These are phyloP conservation scores for Andrena trimmerana DNA, from an alignment of 2,888 invertebrate genomes.

Conservation along the genomic window DNA sequence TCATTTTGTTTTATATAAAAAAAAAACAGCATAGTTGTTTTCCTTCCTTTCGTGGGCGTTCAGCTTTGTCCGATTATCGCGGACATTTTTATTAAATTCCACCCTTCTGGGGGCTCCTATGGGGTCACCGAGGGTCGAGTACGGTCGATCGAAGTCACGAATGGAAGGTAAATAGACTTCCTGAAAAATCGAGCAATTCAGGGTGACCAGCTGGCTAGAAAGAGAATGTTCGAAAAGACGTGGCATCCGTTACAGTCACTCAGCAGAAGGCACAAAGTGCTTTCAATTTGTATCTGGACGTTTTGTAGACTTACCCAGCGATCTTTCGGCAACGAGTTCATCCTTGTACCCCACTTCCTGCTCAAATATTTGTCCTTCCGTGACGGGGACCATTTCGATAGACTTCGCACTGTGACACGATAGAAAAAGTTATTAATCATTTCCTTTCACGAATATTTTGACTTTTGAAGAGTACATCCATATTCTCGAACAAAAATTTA, in stretches of 20 bases:
- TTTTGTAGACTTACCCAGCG: slow-evolving; percentile 44
- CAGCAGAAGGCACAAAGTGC: slow-evolving; percentile 65
- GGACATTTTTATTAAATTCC: slow-evolving; percentile 68
- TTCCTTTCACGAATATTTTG: too few species aligned
- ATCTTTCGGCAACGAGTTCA: slow-evolving; percentile 17
- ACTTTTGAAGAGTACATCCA: too few species aligned
- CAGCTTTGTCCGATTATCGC: slow-evolving; percentile 9
- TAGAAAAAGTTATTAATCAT: too few species aligned
- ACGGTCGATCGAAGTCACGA: slow-evolving; percentile 46
- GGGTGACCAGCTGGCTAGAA: slow-evolving; percentile 41
- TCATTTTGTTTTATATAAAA: not conserved
- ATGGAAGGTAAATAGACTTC: slow-evolving; percentile 68
- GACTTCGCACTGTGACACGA: too few species aligned
- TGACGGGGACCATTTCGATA: not conserved
- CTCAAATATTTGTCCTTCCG: slow-evolving; percentile 2
- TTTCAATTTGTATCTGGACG: slow-evolving; percentile 73
- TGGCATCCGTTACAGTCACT: slow-evolving; percentile 54
- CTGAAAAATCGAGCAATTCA: slow-evolving; percentile 71
- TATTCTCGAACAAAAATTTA: too few species aligned
- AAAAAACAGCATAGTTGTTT: not conserved
- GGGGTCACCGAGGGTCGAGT: slow-evolving; percentile 42
- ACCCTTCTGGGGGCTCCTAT: slow-evolving; percentile 17
- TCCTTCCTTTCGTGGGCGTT: not conserved
- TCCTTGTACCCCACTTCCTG: slow-evolving; percentile 4
- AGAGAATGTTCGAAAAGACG: slow-evolving; percentile 38